These are phyloP conservation scores for Pristionchus exspectatus DNA, from an alignment of 2,888 invertebrate species.

Conservation along the genomic window DNA sequence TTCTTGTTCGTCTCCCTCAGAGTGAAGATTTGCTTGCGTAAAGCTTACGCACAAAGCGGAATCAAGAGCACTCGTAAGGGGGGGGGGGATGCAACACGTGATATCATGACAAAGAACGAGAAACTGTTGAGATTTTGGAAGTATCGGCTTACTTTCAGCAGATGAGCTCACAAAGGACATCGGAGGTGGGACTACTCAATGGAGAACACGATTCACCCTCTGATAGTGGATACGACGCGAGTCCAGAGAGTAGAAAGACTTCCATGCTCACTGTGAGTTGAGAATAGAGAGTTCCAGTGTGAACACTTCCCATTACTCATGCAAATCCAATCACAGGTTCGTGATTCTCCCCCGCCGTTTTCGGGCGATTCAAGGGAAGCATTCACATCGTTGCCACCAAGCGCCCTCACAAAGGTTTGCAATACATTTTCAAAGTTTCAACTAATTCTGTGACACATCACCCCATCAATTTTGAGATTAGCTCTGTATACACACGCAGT, in stretches of 20 bases:
- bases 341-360: slow-evolving; percentile 49
- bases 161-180: background rate
- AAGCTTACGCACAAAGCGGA: background rate
- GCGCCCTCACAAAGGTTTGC: slow-evolving; percentile 7
- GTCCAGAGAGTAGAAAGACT: slow-evolving; percentile 41
- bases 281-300: background rate
- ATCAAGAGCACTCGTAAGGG: background rate
- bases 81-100: background rate
- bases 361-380: slow-evolving; percentile 42
- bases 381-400: slow-evolving; percentile 43
- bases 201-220: slow-evolving; percentile 47
- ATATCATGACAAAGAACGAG: background rate
- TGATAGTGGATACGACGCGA: slow-evolving; percentile 50
- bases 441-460: background rate
- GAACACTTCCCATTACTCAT: background rate
- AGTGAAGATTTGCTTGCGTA: slow-evolving; percentile 38
- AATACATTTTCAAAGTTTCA: background rate
- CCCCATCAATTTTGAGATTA: slow-evolving; percentile 21
- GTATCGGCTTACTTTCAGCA: slow-evolving; percentile 9
- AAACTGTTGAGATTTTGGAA: slow-evolving; percentile 29
- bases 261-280: slow-evolving; percentile 50
- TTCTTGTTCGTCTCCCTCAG: slow-evolving; percentile 9
- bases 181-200: background rate
- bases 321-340: slow-evolving; percentile 47
- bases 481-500: background rate